These are phyloP conservation scores for Drosophila micromelanica DNA, from an alignment of 1,140 invertebrate genomes.

Conservation along the genomic window DNA sequence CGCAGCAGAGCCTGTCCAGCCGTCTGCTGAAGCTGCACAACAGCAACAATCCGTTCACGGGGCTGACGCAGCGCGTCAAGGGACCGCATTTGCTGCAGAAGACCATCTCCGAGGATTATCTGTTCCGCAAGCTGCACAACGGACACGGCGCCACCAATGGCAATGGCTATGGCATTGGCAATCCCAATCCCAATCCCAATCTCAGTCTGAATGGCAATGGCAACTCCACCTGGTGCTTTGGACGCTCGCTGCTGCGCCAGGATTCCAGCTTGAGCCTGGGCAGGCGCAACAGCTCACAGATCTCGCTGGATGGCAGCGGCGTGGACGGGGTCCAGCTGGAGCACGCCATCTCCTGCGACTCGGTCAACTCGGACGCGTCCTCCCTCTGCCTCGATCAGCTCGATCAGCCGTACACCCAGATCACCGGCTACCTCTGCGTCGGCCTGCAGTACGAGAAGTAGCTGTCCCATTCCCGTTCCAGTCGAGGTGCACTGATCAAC, in stretches of 20 bases:
- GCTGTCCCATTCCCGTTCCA: slow-evolving; percentile 48
- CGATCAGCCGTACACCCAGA: slow-evolving; percentile 87
- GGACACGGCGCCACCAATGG: slow-evolving; percentile 21
- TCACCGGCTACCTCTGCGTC: slow-evolving; percentile 91
- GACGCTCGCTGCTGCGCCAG: slow-evolving; percentile 70
- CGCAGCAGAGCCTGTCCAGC: slow-evolving; percentile 49
- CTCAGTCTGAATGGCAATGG: slow-evolving; percentile 31
- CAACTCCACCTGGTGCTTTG: slow-evolving; percentile 77
- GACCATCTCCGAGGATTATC: slow-evolving; percentile 82
- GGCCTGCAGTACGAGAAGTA: slow-evolving; percentile 92
- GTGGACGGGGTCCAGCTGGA: slow-evolving; percentile 82
- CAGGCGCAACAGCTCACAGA: slow-evolving; percentile 76
- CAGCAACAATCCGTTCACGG: slow-evolving; percentile 72
- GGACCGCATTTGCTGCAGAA: slow-evolving; percentile 81
- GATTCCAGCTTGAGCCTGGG: slow-evolving; percentile 71
- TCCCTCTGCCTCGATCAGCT: slow-evolving; percentile 90
- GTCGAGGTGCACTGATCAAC: no score
- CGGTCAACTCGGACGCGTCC: slow-evolving; percentile 91
- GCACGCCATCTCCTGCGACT: slow-evolving; percentile 92
- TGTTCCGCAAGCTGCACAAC: slow-evolving; percentile 65
- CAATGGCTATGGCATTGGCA: slow-evolving; percentile 59
- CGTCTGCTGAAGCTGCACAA: slow-evolving; percentile 59
- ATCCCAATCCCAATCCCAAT: no score
- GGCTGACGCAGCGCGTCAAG: slow-evolving; percentile 69
- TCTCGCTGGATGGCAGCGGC: slow-evolving; percentile 54